Evolutionary conservation across 2,113 vertebrate genomes (phyloP).

Genomic region (Coptodon rendalli): DNA sequence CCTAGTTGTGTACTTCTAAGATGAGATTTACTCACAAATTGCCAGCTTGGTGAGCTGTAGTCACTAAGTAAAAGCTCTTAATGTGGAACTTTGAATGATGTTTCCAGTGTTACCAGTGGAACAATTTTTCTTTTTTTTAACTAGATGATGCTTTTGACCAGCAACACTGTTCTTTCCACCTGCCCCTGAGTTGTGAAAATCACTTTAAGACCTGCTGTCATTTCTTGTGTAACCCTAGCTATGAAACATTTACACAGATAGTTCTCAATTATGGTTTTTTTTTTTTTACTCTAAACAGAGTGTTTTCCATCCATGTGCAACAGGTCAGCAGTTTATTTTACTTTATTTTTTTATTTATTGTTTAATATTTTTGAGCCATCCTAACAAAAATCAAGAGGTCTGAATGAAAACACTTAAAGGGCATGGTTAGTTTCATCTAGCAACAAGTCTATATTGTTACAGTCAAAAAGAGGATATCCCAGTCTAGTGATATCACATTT

Average conservation of each 20-base stretch:
- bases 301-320: neutral
- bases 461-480: conserved; percentile 5
- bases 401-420: conserved; percentile 6
- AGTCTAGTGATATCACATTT: conserved; percentile 5
- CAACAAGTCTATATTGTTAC: conserved; percentile 5
- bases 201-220: conserved; percentile 18
- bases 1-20: conserved; percentile 31
- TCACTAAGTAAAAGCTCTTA: conserved; percentile 10
- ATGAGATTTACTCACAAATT: neutral
- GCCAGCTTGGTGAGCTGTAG: neutral
- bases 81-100: conserved; percentile 2
- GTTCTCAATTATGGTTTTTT: neutral
- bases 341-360: neutral
- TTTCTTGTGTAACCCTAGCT: neutral
- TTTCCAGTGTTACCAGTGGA: conserved; percentile 20
- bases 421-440: neutral
- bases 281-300: neutral
- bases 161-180: conserved; percentile 40
- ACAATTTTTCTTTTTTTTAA: conserved; percentile 5
- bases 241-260: neutral
- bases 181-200: neutral
- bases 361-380: neutral
- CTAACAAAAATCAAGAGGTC: neutral
- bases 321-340: neutral
- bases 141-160: conserved; percentile 34